Percentiles rank a stretch among this genome's conserved stretches.
phyloP scores from a whole-genome alignment of 2,888 invertebrate species.

The Xestia sexstrigata region DNA sequence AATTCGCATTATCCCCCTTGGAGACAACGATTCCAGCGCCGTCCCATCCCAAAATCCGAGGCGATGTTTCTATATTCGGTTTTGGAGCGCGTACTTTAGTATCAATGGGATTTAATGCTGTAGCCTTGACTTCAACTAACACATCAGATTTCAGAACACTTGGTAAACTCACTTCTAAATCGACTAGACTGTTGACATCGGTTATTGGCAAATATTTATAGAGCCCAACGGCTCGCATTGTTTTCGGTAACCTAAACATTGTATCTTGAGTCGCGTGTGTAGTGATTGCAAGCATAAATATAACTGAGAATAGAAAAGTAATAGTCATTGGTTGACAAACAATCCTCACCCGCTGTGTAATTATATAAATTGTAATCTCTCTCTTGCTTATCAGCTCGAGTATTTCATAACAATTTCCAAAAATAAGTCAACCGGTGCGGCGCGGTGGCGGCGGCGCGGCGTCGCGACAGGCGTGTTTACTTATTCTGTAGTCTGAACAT shows the following conservation, averaged over 20 bases:
- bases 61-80: constrained; percentile 74
- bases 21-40: constrained; percentile 83
- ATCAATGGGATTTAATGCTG: constrained; percentile 84
- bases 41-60: constrained; percentile 85
- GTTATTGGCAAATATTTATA: constrained; percentile 85
- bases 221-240: constrained; percentile 85
- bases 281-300: constrained; percentile 20
- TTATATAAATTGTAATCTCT: constrained; percentile 25
- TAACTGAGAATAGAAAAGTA: constrained; percentile 38
- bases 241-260: constrained; percentile 77
- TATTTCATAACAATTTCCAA: constrained; percentile 32
- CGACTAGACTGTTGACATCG: constrained; percentile 80
- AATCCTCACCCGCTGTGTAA: constrained; percentile 17
- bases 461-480: constrained; percentile 21
- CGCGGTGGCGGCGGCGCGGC: background rate
- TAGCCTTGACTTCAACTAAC: constrained; percentile 85
- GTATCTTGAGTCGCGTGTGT: constrained; percentile 44
- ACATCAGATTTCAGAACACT: constrained; percentile 76
- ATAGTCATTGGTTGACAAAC: constrained; percentile 23
- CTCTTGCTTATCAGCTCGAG: constrained; percentile 6
- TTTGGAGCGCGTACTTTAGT: constrained; percentile 84
- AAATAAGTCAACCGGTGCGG: constrained; percentile 6
- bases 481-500: constrained; percentile 37
- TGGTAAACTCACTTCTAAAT: constrained; percentile 82
- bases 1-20: constrained; percentile 76